phyloP scores from a whole-genome alignment of 2,888 invertebrate species.

The Tetheella fluctuosa region DNA sequence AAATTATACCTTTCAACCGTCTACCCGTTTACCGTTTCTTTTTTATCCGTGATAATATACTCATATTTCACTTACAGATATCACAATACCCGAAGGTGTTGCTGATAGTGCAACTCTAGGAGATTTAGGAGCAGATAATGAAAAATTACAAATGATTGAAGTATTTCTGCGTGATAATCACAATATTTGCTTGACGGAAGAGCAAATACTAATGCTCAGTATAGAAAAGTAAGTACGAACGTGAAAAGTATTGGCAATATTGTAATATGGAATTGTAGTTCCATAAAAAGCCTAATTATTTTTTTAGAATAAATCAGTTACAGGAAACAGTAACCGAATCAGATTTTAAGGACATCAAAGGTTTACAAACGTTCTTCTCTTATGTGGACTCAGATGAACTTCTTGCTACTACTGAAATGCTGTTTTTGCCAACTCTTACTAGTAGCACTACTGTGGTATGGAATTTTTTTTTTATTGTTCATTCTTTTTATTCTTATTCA shows the following conservation, averaged over 20 bases:
- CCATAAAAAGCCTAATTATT: too few relatives aligned
- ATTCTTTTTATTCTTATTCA: too few relatives aligned
- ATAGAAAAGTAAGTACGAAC: slow-evolving; percentile 19
- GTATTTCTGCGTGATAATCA: slow-evolving; percentile 22
- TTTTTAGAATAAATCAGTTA: neutral
- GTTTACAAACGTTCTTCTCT: slow-evolving; percentile 49
- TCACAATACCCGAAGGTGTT: slow-evolving; percentile 21
- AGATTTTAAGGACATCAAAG: slow-evolving; percentile 28
- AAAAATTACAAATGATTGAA: slow-evolving; percentile 21
- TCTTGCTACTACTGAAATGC: slow-evolving; percentile 52
- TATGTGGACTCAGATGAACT: slow-evolving; percentile 59
- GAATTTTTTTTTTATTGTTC: too few relatives aligned
- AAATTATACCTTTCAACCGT: too few relatives aligned
- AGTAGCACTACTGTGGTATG: slow-evolving; percentile 32
- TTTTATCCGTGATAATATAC: too few relatives aligned
- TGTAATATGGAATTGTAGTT: too few relatives aligned
- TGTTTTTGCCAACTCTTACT: slow-evolving; percentile 49
- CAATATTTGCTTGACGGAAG: slow-evolving; percentile 22
- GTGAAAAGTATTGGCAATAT: too few relatives aligned
- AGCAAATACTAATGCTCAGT: slow-evolving; percentile 14
- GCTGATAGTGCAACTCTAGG: slow-evolving; percentile 21
- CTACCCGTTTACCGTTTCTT: too few relatives aligned
- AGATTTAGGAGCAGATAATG: slow-evolving; percentile 28
- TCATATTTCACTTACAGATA: slow-evolving; percentile 25
- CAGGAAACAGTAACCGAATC: neutral